A percentile compares a stretch with the other conserved stretches of the same genome.
phyloP scores from a whole-genome alignment of 2,113 vertebrate genomes.

The Nicator chloris region DNA sequence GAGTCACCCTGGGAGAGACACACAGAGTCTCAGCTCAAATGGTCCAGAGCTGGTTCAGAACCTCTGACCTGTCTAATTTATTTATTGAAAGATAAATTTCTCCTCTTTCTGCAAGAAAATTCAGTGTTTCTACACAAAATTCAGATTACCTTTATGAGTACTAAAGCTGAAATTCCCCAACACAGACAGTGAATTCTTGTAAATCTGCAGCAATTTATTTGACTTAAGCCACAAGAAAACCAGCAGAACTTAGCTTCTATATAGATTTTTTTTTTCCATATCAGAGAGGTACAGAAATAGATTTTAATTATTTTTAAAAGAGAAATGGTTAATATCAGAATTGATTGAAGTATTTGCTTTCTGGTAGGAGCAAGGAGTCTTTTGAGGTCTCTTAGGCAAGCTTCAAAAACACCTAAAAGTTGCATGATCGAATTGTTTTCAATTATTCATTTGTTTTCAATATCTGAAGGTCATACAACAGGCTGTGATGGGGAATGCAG shows the following conservation, averaged over 20 bases:
- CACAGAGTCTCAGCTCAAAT: background rate
- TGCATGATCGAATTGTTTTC: slow-evolving; percentile 53
- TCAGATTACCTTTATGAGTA: background rate
- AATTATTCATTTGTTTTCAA: slow-evolving; percentile 76
- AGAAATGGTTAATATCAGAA: background rate
- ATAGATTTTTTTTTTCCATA: background rate
- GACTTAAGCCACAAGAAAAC: background rate
- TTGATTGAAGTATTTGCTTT: slow-evolving; percentile 4
- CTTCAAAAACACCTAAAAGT: slow-evolving; percentile 58
- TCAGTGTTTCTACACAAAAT: background rate
- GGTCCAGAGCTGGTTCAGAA: background rate
- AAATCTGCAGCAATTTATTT: background rate
- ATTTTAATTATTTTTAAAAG: slow-evolving; percentile 21
- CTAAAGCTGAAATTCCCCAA: background rate
- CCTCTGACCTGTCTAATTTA: background rate
- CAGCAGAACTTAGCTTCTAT: background rate
- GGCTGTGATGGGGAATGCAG: slow-evolving; percentile 47
- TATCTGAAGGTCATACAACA: slow-evolving; percentile 67
- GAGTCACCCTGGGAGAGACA: background rate
- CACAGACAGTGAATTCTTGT: background rate
- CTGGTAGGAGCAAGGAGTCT: background rate
- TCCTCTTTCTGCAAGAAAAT: background rate
- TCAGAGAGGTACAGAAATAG: background rate
- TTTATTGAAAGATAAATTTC: background rate
- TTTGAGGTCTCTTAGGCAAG: slow-evolving; percentile 32